phyloP scores from a whole-genome alignment of 2,113 vertebrate genomes.

The Nothobranchius kuhntae region DNA sequence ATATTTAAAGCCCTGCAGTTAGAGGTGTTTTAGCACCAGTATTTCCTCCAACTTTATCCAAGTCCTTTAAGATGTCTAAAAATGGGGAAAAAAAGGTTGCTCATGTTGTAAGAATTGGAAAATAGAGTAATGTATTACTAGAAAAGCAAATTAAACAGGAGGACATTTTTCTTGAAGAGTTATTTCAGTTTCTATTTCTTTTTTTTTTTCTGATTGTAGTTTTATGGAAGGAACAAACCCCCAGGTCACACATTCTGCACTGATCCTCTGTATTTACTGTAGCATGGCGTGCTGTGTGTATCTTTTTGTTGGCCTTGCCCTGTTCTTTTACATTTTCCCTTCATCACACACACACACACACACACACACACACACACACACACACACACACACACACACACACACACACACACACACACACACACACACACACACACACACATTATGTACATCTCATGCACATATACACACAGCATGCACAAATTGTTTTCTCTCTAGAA shows the following conservation, averaged over 20 bases:
- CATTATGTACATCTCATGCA: conserved; percentile 48
- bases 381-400: no score
- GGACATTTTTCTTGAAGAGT: not conserved
- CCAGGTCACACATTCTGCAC: not conserved
- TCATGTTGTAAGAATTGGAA: not conserved
- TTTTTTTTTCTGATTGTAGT: conserved; percentile 12
- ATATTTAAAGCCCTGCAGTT: no score
- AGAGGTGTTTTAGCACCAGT: not conserved
- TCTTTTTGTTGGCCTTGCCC: conserved; percentile 33
- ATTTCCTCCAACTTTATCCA: no score
- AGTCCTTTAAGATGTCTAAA: no score
- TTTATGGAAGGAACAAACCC: conserved; percentile 11
- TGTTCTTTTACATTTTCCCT: conserved; percentile 30
- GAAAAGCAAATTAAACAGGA: not conserved
- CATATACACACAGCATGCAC: conserved; percentile 36
- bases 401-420: conserved; percentile 8
- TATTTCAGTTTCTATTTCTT: not conserved
- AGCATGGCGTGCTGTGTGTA: conserved; percentile 26
- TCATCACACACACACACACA: conserved; percentile 25
- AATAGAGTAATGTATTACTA: no score
- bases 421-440: not conserved
- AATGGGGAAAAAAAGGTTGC: not conserved
- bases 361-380: conserved; percentile 8
- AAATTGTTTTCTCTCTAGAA: conserved; percentile 72
- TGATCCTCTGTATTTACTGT: conserved; percentile 14